phyloP scores from a whole-genome alignment of 2,888 invertebrate genomes.

The Leptarthrus brevirostris region DNA sequence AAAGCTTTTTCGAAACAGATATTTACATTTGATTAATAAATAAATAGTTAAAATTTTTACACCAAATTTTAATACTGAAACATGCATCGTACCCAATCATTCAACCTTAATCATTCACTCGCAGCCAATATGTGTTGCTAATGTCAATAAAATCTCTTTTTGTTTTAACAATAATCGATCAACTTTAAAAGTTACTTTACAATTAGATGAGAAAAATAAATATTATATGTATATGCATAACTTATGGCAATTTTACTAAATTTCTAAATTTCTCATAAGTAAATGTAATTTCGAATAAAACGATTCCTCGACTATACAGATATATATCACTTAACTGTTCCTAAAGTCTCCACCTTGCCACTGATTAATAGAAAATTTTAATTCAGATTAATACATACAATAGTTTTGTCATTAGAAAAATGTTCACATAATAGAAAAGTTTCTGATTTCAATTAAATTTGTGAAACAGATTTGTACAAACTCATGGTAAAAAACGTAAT shows the following conservation, averaged over 20 bases:
- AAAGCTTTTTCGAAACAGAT: too few species aligned
- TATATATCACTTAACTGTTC: not conserved
- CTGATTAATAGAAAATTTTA: not conserved
- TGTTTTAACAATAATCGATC: not conserved
- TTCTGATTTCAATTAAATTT: too few species aligned
- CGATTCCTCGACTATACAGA: not conserved
- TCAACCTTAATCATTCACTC: not conserved
- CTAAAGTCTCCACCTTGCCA: too few species aligned
- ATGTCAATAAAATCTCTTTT: not conserved
- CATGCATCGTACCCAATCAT: too few species aligned
- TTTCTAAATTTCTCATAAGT: not conserved
- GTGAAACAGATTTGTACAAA: too few species aligned
- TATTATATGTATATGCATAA: not conserved
- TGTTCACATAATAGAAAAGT: not conserved
- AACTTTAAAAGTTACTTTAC: too few species aligned
- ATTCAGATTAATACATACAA: not conserved
- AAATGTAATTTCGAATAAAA: not conserved
- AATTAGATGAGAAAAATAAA: slow-evolving; percentile 5
- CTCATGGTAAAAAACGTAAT: too few species aligned
- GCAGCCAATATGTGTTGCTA: not conserved
- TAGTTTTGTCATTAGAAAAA: not conserved
- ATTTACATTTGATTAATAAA: too few species aligned
- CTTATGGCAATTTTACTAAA: not conserved
- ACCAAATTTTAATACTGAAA: too few species aligned
- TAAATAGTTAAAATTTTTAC: too few species aligned